phyloP scores from a whole-genome alignment of 2,797 vertebrate species.

The Calcarius lapponicus region DNA sequence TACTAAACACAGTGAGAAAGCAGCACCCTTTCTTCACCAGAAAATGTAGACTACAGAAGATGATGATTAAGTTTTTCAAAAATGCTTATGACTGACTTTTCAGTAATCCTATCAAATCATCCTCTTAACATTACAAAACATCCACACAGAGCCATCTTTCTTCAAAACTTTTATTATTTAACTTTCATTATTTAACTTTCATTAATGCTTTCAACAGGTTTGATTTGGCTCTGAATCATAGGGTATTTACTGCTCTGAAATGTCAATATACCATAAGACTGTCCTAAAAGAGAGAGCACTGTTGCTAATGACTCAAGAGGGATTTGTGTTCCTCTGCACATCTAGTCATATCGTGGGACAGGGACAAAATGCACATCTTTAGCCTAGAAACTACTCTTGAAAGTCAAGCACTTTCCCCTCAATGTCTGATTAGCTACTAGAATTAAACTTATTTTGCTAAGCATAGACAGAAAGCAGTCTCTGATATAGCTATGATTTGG shows the following conservation, averaged over 20 bases:
- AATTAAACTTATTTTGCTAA: background rate
- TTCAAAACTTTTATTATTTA: slow-evolving; percentile 4
- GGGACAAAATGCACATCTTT: background rate
- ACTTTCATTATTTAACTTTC: background rate
- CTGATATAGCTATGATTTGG: background rate
- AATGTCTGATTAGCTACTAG: background rate
- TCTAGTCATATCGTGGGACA: background rate
- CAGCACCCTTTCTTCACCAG: background rate
- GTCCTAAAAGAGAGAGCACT: background rate
- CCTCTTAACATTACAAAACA: background rate
- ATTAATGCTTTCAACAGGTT: background rate
- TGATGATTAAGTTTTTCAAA: background rate
- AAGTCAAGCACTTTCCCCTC: background rate
- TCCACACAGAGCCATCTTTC: background rate
- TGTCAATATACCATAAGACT: background rate
- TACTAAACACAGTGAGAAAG: background rate
- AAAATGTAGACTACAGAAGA: background rate
- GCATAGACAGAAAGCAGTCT: background rate
- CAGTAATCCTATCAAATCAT: background rate
- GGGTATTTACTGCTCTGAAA: background rate
- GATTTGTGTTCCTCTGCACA: background rate
- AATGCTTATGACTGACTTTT: background rate
- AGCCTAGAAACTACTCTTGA: background rate
- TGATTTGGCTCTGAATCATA: background rate
- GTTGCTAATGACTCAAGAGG: background rate